Base-by-base conservation (phyloP, 2,797 vertebrate genomes). In the Amazona ochrocephala region DNA sequence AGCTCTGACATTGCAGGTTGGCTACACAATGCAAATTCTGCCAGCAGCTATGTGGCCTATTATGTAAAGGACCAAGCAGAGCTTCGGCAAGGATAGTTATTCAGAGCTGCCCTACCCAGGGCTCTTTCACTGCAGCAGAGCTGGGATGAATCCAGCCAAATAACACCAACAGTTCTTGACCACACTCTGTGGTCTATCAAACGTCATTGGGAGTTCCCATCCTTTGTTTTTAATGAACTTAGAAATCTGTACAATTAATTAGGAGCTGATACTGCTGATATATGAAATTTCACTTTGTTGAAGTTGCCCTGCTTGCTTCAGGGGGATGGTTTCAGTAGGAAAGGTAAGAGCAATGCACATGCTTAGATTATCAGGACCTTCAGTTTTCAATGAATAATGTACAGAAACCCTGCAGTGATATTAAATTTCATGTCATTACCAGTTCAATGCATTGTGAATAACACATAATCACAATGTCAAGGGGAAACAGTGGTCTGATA, bases 81-180 rank as follows among this genome's bases (percentile, higher is more conserved):
- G 13, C 26, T 50, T 60, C 0, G 2, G 9, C 1, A 2, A 47
- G 51, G 14, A 19, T 4, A 4, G 9, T 32, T 34, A 23, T 3
- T 20, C 22, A 4, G 4, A 45, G 48, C 42, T 62, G 71, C 7
- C 19, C 39, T 56, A 18, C 26, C n/a, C 32, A 27, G 41, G n/a
- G 48, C 6, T 4, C 23, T 65, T 11, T 19, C 22, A 42, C 6
- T 2, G 3, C 26, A 19, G 42, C 12, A 51, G 29, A 73, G 23
- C 47, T 22, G 23, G n/a, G 48, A 27, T 68, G 11, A 75, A 34
- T 34, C 48, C 27, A 45, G 72, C 10, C 41, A n/a, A 44, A 34
- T 30, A 42, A 45, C 24, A 64, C 30, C 51, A 56, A 24, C 53
- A 74, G 60, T 61, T 41, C 30, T 41, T 64, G 12, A 32, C n/a